phyloP scores from a whole-genome alignment of 2,888 invertebrate species.

The Harpagoxenus sublaevis region DNA sequence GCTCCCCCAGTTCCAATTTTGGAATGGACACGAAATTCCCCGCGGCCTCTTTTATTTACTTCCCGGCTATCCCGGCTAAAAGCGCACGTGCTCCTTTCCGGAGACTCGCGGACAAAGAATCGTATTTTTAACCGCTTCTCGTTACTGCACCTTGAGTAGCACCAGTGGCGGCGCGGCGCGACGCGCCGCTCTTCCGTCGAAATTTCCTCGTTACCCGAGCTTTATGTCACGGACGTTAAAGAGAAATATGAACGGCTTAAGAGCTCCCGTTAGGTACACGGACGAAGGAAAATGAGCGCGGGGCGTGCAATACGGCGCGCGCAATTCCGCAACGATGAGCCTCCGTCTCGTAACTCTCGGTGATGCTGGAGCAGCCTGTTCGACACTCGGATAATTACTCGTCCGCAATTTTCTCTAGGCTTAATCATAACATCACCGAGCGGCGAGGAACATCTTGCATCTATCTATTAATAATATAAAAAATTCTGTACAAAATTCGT shows the following conservation, averaged over 20 bases:
- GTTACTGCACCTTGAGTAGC: slow-evolving; percentile 63
- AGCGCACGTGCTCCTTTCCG: slow-evolving; percentile 45
- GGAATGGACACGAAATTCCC: slow-evolving; percentile 63
- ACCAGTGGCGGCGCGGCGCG: neutral
- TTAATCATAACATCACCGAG: neutral
- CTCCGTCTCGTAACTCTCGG: slow-evolving; percentile 40
- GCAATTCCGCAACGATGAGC: slow-evolving; percentile 44
- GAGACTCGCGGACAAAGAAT: slow-evolving; percentile 73
- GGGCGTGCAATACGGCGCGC: slow-evolving; percentile 41
- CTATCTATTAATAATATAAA: neutral
- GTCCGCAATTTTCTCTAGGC: neutral
- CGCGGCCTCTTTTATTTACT: slow-evolving; percentile 53
- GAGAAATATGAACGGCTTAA: slow-evolving; percentile 72
- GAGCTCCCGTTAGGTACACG: slow-evolving; percentile 47
- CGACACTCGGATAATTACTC: slow-evolving; percentile 21
- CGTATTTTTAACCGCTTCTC: slow-evolving; percentile 77
- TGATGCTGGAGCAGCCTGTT: neutral
- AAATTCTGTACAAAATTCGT: neutral
- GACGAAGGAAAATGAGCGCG: slow-evolving; percentile 54
- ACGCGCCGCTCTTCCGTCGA: slow-evolving; percentile 38
- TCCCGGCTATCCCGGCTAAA: slow-evolving; percentile 53
- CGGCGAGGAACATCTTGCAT: neutral
- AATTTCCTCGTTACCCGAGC: slow-evolving; percentile 68
- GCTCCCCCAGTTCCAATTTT: slow-evolving; percentile 69
- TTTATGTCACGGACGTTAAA: slow-evolving; percentile 67